Evolutionary conservation across 2,888 invertebrate genomes (phyloP), one percentile per base, ranked within the genome.

Genomic region (Acrobasis consociella): DNA sequence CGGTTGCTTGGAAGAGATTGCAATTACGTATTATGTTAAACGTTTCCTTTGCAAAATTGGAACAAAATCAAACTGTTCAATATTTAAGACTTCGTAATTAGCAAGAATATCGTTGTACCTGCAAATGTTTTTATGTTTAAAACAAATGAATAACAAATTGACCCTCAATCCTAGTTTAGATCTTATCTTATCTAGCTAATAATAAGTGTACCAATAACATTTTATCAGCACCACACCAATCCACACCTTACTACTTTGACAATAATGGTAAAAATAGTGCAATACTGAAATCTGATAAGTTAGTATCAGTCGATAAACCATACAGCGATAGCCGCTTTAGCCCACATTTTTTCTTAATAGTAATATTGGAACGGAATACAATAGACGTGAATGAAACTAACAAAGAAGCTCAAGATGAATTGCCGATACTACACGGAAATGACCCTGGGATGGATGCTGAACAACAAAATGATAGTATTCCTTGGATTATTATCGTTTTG

Each of bases 391-490:
- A 51, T 49, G 56, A 63, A 31, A 60, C 63, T 62, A 66, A 64
- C 56, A 49, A 53, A 62, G 65, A 39, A 22, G 39, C 69, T 63
- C 60, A 77, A 73, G 22, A 80, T 83, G 69, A 76, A 78, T 62
- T 86, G 82, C 64, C 79, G 75, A 69, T 88, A 87, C 67, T 87
- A 86, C 60, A 79, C 79, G 0, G 81, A 86, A 22, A 75, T 77
- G 49, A 76, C 77, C 0, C 39, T 86, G 3, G 80, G 70, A 1
- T 91, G 91, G 91, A 82, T 84, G 76, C 49, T 86, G 51, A 84
- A 89, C 50, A 91, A 91, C 67, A 91, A 91, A 73, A 64, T 83
- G 0, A 90, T 91, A 51, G 89, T 91, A 5, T 73, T 91, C 1
- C 73, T 91, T 1, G 74, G 80, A 42, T 63, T 87, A 7, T 66